Percentiles rank a stretch among this genome's conserved stretches.
Evolutionary conservation across 2,113 vertebrate species (phyloP).

Genomic region (Phylloscopus trochiloides): DNA sequence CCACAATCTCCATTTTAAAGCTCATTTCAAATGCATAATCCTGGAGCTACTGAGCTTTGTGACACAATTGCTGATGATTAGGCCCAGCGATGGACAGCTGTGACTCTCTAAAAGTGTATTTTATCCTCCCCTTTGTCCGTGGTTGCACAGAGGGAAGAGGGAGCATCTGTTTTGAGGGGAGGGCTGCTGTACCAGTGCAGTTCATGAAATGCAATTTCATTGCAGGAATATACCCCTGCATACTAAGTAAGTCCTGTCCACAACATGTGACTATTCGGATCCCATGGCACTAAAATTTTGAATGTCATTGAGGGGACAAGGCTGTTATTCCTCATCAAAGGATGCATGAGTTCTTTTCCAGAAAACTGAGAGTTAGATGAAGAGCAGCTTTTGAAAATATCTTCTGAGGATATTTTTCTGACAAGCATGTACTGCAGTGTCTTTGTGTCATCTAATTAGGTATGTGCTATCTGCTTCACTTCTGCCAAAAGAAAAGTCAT

Average conservation of each 20-base stretch:
- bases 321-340: neutral
- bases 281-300: neutral
- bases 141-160: neutral
- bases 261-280: neutral
- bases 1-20: neutral
- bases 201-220: neutral
- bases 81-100: neutral
- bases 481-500: neutral
- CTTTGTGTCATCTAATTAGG: neutral
- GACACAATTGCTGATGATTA: neutral
- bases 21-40: neutral
- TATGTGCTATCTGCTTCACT: neutral
- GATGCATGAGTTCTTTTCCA: neutral
- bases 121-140: neutral
- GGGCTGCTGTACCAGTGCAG: neutral
- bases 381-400: neutral
- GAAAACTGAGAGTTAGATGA: neutral
- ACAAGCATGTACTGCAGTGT: neutral
- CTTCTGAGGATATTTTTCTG: neutral
- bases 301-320: neutral
- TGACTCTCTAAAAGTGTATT: neutral
- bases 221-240: neutral
- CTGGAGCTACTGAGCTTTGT: neutral
- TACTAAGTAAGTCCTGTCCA: neutral
- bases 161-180: neutral